Percentiles rank a stretch among this genome's conserved stretches.
phyloP scores from a whole-genome alignment of 2,797 vertebrate species.

The Carcharodon carcharias region DNA sequence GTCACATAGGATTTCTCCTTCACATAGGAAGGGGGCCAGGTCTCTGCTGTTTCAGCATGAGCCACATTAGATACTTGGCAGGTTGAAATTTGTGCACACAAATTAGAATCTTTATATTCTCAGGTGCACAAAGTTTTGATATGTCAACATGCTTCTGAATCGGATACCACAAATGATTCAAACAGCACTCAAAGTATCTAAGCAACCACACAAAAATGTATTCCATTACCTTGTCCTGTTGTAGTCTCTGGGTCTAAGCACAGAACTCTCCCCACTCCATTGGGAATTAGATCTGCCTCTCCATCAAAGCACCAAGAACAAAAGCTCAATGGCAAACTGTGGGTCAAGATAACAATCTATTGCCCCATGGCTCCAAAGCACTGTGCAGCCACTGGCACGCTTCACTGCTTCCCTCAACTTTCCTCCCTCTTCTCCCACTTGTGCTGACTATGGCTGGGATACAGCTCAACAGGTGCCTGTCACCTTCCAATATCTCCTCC shows the following conservation, averaged over 20 bases:
- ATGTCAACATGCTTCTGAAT: not conserved
- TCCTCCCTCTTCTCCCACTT: not conserved
- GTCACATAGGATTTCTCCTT: not conserved
- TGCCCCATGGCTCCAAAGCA: not conserved
- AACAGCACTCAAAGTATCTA: not conserved
- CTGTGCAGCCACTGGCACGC: not conserved
- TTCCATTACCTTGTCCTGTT: not conserved
- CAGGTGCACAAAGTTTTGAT: not conserved
- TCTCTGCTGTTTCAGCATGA: not conserved
- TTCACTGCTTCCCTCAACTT: not conserved
- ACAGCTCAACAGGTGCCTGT: not conserved
- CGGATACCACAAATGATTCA: not conserved
- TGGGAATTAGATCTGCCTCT: not conserved
- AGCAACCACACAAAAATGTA: not conserved
- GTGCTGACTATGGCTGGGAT: not conserved
- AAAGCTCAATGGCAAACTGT: not conserved
- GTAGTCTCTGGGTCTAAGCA: not conserved
- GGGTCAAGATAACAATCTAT: not conserved
- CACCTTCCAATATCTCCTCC: not conserved
- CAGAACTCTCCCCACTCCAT: not conserved
- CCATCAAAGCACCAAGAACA: not conserved
- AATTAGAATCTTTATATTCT: not conserved
- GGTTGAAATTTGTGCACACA: not conserved
- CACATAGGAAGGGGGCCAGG: not conserved
- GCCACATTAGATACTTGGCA: not conserved